Percentiles rank a stretch among this genome's conserved stretches.
phyloP scores from a whole-genome alignment of 2,113 vertebrate species.

The Pipra filicauda region DNA sequence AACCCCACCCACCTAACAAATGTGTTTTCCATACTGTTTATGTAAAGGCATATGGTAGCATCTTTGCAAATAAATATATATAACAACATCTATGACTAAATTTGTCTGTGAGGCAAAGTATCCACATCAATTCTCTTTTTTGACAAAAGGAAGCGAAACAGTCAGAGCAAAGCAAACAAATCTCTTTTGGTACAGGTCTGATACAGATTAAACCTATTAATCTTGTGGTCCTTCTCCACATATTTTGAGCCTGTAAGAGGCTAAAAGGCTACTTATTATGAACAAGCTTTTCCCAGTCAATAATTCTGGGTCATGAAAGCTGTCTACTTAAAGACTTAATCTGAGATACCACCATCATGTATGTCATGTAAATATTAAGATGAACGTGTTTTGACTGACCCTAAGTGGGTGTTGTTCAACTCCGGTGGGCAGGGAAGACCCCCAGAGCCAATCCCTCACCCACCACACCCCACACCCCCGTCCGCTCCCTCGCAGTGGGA shows the following conservation, averaged over 20 bases:
- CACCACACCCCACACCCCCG: rapidly evolving
- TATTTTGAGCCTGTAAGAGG: background rate
- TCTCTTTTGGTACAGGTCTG: background rate
- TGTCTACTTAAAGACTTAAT: background rate
- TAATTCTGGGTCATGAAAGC: background rate
- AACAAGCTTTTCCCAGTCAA: background rate
- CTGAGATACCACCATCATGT: background rate
- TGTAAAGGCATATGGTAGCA: constrained; percentile 18
- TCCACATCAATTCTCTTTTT: background rate
- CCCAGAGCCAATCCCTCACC: background rate
- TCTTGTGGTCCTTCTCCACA: background rate
- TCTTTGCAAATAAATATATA: background rate
- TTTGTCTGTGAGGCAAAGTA: background rate
- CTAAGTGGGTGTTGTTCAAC: background rate
- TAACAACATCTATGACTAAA: background rate
- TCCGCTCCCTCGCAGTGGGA: rapidly evolving
- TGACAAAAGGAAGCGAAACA: background rate
- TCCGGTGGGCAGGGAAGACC: background rate
- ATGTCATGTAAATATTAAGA: background rate
- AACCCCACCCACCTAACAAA: constrained; percentile 34
- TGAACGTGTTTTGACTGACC: background rate
- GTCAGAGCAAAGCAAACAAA: background rate
- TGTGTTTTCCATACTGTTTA: constrained; percentile 24
- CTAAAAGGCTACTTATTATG: background rate
- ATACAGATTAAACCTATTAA: background rate